Evolutionary conservation across 2,113 vertebrate species (phyloP), one percentile per base, ranked within the genome.

Genomic region (Daphoenositta chrysoptera): DNA sequence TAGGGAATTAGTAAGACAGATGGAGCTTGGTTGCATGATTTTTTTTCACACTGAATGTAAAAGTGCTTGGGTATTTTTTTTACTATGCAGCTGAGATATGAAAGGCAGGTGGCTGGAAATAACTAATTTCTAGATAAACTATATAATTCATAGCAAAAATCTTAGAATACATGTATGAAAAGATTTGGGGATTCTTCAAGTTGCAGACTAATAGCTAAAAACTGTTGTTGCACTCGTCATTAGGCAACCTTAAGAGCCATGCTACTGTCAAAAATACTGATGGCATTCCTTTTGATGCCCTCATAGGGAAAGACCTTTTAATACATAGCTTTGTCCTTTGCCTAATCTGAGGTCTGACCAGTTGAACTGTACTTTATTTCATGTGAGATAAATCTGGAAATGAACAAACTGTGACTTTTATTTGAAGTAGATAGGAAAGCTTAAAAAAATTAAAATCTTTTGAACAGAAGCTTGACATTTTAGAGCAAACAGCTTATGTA

Each of bases 1-100:
- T 60, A 90, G 94, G 78, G 94, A 96, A 91, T 78, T 96, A 66
- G 66, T 88, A 90, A 96, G 51, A 83, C 91, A 97, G 93, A 95
- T 94, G 91, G 92, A 97, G 54, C 78, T 87, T 91, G 87, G 84
- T 78, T 87, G 54, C 81, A 45, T 81, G 51, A 30, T 76, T 70
- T 89, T 89, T 94, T 94, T 89, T 60, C 83, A 87, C 57, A 1
- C 70, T 96, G 89, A 93, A 96, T 96, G 61, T 81, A 69, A 96
- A 96, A 87, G 30, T 76, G 50, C 11, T 68, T 72, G 83, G 11
- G 4, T 70, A 15, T 64, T 80, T 92, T 90, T 92, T 95, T 90
- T 89, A 84, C 81, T 93, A 47, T 82, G 89, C 35, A 89, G 96
- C 65, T 95, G 70, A 95, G 86, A 94, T 85, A 92, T 71, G 91